These are phyloP conservation scores for Dolichallabes microphthalmus DNA, from an alignment of 2,113 vertebrate species.

Conservation along the genomic window DNA sequence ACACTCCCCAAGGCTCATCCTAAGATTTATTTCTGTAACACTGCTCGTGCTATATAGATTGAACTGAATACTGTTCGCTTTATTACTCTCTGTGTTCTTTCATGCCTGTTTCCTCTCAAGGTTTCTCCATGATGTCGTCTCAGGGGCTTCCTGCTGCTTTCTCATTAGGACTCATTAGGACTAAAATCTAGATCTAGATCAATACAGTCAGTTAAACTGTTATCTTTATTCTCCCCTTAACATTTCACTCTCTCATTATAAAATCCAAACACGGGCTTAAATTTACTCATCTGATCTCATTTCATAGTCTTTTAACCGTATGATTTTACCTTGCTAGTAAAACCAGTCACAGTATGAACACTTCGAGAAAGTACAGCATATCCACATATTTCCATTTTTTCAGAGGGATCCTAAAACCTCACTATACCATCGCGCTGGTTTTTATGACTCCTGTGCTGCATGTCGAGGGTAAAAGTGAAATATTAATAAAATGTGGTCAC, in stretches of 20 bases:
- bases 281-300: not conserved
- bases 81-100: not conserved
- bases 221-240: not conserved
- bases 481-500: too few relatives aligned
- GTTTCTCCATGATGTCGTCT: not conserved
- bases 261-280: not conserved
- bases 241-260: not conserved
- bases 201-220: not conserved
- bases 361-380: not conserved
- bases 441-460: not conserved
- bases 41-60: too few relatives aligned
- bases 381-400: not conserved
- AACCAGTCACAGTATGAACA: not conserved
- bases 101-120: not conserved
- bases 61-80: not conserved
- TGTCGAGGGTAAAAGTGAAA: not conserved
- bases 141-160: not conserved
- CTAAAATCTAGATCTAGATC: not conserved
- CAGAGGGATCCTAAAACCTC: not conserved
- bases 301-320: not conserved
- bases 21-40: not conserved
- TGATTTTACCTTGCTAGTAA: not conserved
- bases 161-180: constrained; percentile 1
- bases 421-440: too few relatives aligned
- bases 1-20: not conserved